phyloP scores from a whole-genome alignment of 1,140 invertebrate species.

The Trinorchestia longiramus region DNA sequence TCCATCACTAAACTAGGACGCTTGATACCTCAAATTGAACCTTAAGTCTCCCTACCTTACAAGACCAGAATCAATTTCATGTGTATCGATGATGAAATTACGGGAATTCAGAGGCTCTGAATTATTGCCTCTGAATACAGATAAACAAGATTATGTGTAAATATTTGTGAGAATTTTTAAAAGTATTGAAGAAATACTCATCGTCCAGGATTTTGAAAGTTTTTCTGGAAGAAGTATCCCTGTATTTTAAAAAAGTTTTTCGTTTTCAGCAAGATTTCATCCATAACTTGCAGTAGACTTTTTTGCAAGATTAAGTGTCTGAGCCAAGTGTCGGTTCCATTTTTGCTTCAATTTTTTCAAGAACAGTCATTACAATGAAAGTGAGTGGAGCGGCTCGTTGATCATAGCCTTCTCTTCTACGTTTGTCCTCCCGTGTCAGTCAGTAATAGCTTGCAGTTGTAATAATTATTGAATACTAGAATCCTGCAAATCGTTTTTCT shows the following conservation, averaged over 20 bases:
- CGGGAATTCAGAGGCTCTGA: background rate
- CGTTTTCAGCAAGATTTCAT: background rate
- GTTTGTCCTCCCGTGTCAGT: background rate
- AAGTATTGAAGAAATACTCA: too few relatives aligned
- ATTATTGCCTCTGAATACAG: background rate
- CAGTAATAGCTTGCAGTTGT: background rate
- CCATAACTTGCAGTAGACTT: background rate
- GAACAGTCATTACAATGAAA: background rate
- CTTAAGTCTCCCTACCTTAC: background rate
- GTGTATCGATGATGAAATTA: background rate
- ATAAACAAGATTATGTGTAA: background rate
- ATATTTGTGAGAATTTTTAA: background rate
- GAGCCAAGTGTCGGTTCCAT: background rate
- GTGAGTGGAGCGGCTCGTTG: background rate
- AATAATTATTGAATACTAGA: background rate
- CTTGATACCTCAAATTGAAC: background rate
- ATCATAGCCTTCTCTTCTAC: background rate
- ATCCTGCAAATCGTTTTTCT: background rate
- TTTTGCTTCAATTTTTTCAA: background rate
- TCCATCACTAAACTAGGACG: background rate
- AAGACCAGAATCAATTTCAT: background rate
- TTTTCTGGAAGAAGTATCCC: background rate
- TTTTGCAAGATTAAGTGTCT: background rate
- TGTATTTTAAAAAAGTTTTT: background rate
- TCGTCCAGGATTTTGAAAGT: background rate